These are phyloP conservation scores for Nycticebus coucang DNA, from an alignment of 2,113 vertebrate species.

Conservation along the genomic window DNA sequence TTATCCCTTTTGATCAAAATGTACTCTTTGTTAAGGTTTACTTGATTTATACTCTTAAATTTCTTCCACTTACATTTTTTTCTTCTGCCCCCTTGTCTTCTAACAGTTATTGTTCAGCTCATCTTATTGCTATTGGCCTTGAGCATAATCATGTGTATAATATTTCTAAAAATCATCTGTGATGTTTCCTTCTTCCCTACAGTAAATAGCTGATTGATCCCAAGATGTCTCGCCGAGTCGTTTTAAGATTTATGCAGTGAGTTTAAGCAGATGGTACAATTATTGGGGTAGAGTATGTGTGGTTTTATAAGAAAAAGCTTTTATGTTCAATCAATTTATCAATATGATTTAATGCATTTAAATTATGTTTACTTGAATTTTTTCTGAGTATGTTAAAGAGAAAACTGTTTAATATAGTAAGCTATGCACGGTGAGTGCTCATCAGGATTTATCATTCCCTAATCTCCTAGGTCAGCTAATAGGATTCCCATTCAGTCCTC, in stretches of 20 bases:
- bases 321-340: conserved; percentile 58
- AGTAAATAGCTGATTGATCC: neutral
- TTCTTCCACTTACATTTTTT: neutral
- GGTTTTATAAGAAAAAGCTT: neutral
- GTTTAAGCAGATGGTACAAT: neutral
- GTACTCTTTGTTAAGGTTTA: neutral
- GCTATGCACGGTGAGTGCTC: conserved; percentile 59
- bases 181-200: neutral
- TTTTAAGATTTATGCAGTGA: conserved; percentile 30
- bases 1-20: neutral
- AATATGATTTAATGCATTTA: conserved; percentile 71
- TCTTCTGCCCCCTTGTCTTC: neutral
- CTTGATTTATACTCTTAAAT: neutral
- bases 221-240: neutral
- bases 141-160: neutral
- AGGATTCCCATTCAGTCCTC: conserved; percentile 77
- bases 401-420: conserved; percentile 65
- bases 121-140: neutral
- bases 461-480: conserved; percentile 81
- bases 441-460: conserved; percentile 78
- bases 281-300: neutral
- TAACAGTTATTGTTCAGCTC: neutral
- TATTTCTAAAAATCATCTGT: neutral
- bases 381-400: conserved; percentile 57
- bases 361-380: conserved; percentile 65